Evolutionary conservation across 2,113 vertebrate species (phyloP), one percentile per base, ranked within the genome.

Genomic region (Leiothrix lutea): DNA sequence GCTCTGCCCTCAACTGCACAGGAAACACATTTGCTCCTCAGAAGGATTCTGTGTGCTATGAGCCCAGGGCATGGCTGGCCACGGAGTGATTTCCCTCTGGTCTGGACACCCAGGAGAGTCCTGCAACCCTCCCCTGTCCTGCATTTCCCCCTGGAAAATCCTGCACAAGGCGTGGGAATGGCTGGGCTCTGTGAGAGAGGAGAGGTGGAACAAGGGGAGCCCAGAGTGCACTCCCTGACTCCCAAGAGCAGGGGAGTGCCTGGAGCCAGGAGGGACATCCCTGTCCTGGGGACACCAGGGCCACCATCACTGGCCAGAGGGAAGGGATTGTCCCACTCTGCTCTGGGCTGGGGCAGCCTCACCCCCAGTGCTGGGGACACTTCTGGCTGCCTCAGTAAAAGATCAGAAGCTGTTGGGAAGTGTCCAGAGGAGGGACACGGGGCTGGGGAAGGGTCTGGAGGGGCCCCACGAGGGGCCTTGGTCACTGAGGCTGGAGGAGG

Each of bases 41-140:
- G 47, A 14, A 44, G 57, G 16, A 7, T 42, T 74, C 44, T 8
- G 28, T 26, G 5, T 0, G 6, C 12, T 3, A 5, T 1, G n/a
- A 87, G 38, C 35, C 36, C 33, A 26, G 14, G 14, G 5, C 58
- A 4, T 1, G 1, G 5, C 36, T 12, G 51, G 31, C 9, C 7
- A 7, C 3, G 31, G 50, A 62, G 10, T 1, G 28, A 22, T 21
- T 17, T 42, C 38, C 40, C 22, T 0, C 17, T 31, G 33, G 4
- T 42, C 17, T 8, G 35, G 23, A 29, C 35, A 5, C 0, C 8
- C 2, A 9, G 31, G 9, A 11, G 18, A 50, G 11, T 2, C 64
- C 45, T 33, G 25, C n/a, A 21, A 21, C 3, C 21, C 13, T 8
- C 1, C 14, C 14, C 1, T 38, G 36, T 8, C 0, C 3, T 2